Evolutionary conservation across 2,797 vertebrate genomes (phyloP).

Genomic region (Characodon lateralis): DNA sequence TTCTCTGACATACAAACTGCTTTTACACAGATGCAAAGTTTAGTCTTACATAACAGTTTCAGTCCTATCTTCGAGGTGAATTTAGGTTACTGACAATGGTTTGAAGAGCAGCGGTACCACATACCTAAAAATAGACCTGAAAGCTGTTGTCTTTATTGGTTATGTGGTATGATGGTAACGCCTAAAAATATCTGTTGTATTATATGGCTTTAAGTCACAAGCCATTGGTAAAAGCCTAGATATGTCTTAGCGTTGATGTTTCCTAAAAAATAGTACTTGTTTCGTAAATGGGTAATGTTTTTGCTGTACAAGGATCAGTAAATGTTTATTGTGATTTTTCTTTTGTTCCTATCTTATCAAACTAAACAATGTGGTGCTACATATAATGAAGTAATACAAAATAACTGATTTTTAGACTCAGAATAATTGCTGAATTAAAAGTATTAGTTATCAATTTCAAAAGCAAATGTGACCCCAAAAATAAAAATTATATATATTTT

Average conservation of each 20-base stretch:
- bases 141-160: background rate
- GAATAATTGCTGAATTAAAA: background rate
- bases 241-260: background rate
- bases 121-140: background rate
- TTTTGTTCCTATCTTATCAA: background rate
- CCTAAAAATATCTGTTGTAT: background rate
- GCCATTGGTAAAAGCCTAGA: background rate
- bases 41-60: background rate
- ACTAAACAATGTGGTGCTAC: no score
- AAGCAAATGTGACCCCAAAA: no score
- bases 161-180: background rate
- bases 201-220: background rate
- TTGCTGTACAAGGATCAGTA: no score
- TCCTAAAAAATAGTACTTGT: no score
- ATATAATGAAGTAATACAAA: background rate
- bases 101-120: background rate
- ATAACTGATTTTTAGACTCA: background rate
- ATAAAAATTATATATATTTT: no score
- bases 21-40: background rate
- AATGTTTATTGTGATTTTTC: no score
- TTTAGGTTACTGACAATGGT: no score
- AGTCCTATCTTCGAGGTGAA: background rate
- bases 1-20: slow-evolving; percentile 9
- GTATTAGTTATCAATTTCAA: background rate
- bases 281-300: no score